phyloP scores from a whole-genome alignment of 2,797 vertebrate genomes.

The Pseudochirops corinnae region DNA sequence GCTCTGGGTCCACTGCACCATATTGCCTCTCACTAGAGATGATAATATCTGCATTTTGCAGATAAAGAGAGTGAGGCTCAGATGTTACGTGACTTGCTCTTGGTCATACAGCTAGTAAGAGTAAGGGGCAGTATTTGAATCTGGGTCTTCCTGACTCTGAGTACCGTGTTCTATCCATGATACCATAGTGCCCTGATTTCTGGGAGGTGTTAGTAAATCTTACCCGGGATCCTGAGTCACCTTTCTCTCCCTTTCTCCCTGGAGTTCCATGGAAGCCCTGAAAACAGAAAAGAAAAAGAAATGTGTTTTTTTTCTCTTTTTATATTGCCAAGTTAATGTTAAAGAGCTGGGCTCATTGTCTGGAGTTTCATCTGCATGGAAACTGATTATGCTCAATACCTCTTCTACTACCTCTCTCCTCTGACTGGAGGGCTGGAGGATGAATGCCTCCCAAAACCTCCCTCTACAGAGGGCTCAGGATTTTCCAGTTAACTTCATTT shows the following conservation, averaged over 20 bases:
- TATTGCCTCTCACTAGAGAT: not conserved
- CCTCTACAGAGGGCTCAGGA: not conserved
- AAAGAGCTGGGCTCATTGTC: not conserved
- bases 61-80: not conserved
- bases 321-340: not conserved
- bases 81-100: not conserved
- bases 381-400: not conserved
- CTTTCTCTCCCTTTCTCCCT: constrained; percentile 73
- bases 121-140: not conserved
- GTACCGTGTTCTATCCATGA: not conserved
- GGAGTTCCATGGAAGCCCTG: constrained; percentile 71
- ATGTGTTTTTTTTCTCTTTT: not conserved
- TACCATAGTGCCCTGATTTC: constrained; percentile 5
- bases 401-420: not conserved
- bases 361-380: not conserved
- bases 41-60: not conserved
- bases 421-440: not conserved
- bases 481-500: not conserved
- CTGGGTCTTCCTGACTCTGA: not conserved
- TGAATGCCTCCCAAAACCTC: not conserved
- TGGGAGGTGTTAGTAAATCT: not conserved
- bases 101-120: not conserved
- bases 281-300: constrained; percentile 39
- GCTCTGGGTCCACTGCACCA: not conserved
- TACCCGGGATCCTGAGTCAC: constrained; percentile 75